These are phyloP conservation scores for Myripristis murdjan DNA, from an alignment of 2,797 vertebrate genomes.

Conservation along the genomic window DNA sequence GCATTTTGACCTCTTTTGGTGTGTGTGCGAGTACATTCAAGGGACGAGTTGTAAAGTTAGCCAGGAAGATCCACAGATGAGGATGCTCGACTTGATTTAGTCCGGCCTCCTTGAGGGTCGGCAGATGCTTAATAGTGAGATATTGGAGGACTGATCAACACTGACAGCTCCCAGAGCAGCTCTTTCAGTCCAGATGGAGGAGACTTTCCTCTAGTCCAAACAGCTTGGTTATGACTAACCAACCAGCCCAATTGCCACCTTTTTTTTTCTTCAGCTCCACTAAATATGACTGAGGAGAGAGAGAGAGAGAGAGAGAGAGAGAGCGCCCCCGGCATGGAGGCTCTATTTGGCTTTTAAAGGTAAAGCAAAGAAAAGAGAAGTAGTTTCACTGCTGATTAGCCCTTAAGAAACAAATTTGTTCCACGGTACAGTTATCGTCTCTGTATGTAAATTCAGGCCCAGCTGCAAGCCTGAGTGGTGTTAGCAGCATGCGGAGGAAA, in stretches of 20 bases:
- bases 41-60: slow-evolving; percentile 9
- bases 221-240: not conserved
- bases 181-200: slow-evolving; percentile 44
- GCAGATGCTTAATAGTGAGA: slow-evolving; percentile 52
- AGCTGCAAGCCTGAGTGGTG: not conserved
- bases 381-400: not conserved
- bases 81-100: slow-evolving; percentile 41
- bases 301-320: no score
- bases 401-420: not conserved
- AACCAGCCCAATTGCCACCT: slow-evolving; percentile 7
- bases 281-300: not conserved
- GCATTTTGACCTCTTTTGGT: not conserved
- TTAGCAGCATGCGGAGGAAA: slow-evolving; percentile 1
- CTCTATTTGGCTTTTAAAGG: not conserved
- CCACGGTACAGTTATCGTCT: not conserved
- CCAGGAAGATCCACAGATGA: slow-evolving; percentile 34
- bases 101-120: slow-evolving; percentile 27
- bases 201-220: slow-evolving; percentile 5
- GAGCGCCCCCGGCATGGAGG: not conserved
- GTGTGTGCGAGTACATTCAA: not conserved
- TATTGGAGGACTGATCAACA: slow-evolving; percentile 54
- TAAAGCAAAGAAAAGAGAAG: not conserved
- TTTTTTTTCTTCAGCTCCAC: not conserved
- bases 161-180: slow-evolving; percentile 49
- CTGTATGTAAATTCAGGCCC: not conserved